Base-by-base conservation (phyloP, 2,888 invertebrate species). In the Trypoxylon attenuatum region DNA sequence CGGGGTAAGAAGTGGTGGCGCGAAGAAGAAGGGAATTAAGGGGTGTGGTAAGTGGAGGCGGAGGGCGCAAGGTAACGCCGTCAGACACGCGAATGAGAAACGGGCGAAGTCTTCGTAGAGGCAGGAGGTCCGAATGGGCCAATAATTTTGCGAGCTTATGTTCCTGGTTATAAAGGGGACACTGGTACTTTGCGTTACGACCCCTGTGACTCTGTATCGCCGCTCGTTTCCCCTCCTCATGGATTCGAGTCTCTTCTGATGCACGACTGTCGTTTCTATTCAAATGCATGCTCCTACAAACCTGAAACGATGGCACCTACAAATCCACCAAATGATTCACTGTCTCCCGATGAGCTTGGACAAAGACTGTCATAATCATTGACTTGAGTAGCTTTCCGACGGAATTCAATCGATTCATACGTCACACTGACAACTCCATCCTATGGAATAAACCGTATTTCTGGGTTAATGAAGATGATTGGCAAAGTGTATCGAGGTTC, bases 101-200 rank as follows among this genome's bases (percentile, higher is more conserved):
- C 78, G 81, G 78, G 77, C 77, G 73, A 72, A 62, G 64, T 56
- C 56, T 50, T 74, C 73, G 76, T 68, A 70, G 67, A 77, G 76
- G 81, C 81, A 79, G 82, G 82, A 80, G 83, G 82, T 81, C 76
- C 74, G 73, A 78, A 80, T 81, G 72, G 82, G 76, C 77, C 79
- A 80, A 84, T 84, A 83, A 83, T 77, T 82, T 83, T 69, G 77
- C 75, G 71, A 82, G 77, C 72, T 83, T 83, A 83, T 82, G 78
- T 79, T 73, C 70, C 69, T 73, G 75, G 64, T 74, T 73, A 71
- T 75, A 78, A 80, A 80, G 72, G 70, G 69, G 79, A 79, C 81
- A 77, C 73, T 76, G 79, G 67, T 81, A 80, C 71, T 78, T 79
- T 71, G 76, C 73, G 71, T 78, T 78, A 73, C 75, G 73, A 71